Conservation (phyloP, 2,797 vertebrate genomes). For the Chiloscyllium punctatum region DNA sequence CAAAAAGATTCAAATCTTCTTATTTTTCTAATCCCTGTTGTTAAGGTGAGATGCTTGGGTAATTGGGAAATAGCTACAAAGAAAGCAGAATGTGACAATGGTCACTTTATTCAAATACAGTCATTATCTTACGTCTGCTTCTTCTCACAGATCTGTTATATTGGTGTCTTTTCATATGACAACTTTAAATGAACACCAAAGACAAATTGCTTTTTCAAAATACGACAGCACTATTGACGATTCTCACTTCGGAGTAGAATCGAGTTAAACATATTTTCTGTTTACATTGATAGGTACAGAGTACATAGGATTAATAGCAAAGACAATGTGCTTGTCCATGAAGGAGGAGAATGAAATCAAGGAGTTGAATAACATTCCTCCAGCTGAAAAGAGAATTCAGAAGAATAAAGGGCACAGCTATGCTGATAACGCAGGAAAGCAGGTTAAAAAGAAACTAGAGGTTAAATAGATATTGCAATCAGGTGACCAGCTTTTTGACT, state of each 20-base stretch:
- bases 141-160: too few species aligned
- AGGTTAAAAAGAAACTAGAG: neutral
- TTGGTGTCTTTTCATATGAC: too few species aligned
- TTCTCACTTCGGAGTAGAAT: neutral
- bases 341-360: neutral
- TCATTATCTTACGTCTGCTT: too few species aligned
- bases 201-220: too few species aligned
- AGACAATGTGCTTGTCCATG: neutral
- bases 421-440: neutral
- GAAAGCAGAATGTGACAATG: too few species aligned
- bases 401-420: neutral
- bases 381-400: neutral
- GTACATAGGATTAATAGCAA: neutral
- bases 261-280: neutral
- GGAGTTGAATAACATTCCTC: neutral
- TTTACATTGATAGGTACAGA: neutral
- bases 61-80: too few species aligned
- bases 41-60: too few species aligned
- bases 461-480: neutral
- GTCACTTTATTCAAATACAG: too few species aligned
- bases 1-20: too few species aligned
- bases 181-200: too few species aligned
- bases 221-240: too few species aligned
- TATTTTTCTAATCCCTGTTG: too few species aligned
- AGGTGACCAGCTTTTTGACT: neutral